Conservation (phyloP, 2,888 invertebrate species). For the Eudasyphora cyanicolor region DNA sequence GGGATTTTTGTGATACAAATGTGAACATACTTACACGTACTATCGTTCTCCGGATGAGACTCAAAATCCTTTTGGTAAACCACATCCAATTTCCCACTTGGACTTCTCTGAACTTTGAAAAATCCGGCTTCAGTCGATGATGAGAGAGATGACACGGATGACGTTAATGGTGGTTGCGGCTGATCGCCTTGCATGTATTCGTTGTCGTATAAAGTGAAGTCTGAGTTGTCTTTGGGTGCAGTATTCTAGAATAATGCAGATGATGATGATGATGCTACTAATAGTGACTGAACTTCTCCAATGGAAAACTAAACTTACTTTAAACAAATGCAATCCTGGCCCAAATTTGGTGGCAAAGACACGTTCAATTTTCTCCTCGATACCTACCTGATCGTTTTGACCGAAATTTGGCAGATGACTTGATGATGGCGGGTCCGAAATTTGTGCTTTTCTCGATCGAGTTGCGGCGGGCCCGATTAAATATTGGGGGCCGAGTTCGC, state of each 20-base stretch:
- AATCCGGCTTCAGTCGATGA: conserved; percentile 71
- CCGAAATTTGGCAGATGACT: background rate
- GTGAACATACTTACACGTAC: conserved; percentile 48
- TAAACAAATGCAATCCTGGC: conserved; percentile 52
- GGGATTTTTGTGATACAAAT: no score
- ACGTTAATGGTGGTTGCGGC: conserved; percentile 15
- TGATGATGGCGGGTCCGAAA: conserved; percentile 33
- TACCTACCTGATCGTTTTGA: background rate
- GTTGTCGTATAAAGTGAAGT: conserved; percentile 40
- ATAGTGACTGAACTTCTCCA: background rate
- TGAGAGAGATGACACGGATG: conserved; percentile 60
- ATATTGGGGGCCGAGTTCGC: conserved; percentile 66
- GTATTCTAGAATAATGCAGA: conserved; percentile 48
- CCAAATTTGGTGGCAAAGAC: conserved; percentile 47
- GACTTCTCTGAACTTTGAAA: conserved; percentile 78
- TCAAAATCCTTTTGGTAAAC: conserved; percentile 74
- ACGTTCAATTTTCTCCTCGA: background rate
- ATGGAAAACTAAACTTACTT: conserved; percentile 49
- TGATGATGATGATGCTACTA: no score
- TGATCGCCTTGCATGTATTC: conserved; percentile 52
- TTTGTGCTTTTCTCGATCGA: conserved; percentile 54
- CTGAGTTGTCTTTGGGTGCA: conserved; percentile 27
- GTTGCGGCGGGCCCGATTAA: conserved; percentile 43
- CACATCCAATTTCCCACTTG: conserved; percentile 77
- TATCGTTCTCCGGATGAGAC: background rate